Conservation (phyloP, 2,113 vertebrate species). For the Shinisaurus crocodilurus region DNA sequence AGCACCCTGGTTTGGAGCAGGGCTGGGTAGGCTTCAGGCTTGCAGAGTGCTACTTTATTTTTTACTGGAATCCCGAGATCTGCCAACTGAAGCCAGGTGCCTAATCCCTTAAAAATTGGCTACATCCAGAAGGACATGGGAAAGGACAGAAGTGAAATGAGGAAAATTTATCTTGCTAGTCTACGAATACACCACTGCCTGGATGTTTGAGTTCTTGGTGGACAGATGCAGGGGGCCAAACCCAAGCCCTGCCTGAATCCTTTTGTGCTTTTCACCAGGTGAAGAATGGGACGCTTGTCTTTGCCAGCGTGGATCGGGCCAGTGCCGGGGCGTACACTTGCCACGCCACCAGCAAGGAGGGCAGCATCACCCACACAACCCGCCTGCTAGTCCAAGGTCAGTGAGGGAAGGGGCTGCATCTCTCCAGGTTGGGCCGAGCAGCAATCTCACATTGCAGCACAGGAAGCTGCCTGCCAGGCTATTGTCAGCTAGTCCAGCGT, state of each 20-base stretch:
- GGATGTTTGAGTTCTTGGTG: not conserved
- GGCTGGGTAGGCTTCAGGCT: no score
- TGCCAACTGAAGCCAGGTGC: no score
- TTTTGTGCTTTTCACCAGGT: constrained; percentile 74
- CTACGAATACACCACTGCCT: not conserved
- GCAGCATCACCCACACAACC: constrained; percentile 85
- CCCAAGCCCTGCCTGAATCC: fast-evolving
- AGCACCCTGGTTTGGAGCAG: no score
- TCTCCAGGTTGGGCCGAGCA: not conserved
- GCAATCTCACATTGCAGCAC: no score
- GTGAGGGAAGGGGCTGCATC: fast-evolving
- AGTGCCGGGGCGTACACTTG: constrained; percentile 90
- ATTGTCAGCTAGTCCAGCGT: not conserved
- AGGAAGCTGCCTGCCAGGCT: not conserved
- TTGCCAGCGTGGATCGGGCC: constrained; percentile 80
- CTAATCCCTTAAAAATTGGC: no score
- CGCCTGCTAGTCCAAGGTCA: constrained; percentile 94
- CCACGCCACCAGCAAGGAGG: constrained; percentile 91
- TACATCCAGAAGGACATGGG: not conserved
- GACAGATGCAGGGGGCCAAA: not conserved
- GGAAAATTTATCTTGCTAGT: not conserved
- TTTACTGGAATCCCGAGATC: no score
- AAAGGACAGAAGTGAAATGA: not conserved
- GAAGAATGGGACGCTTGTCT: constrained; percentile 87
- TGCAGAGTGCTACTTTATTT: no score